These are phyloP conservation scores for Numenius phaeopus DNA, from an alignment of 2,797 vertebrate species.

Conservation along the genomic window DNA sequence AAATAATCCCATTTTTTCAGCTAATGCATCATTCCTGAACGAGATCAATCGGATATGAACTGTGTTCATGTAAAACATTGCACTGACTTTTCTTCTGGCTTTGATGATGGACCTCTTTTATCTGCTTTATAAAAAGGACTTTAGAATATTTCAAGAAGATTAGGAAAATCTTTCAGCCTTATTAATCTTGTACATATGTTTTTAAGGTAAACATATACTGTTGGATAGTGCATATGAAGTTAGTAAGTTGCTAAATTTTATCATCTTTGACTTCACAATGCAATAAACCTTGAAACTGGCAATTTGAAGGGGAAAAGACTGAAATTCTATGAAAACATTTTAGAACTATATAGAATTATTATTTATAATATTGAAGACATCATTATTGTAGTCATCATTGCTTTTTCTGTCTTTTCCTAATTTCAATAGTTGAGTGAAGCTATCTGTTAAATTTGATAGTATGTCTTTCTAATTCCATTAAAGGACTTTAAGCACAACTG, in stretches of 20 bases:
- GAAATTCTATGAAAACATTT: neutral
- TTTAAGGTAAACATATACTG: neutral
- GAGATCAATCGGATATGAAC: neutral
- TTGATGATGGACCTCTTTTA: neutral
- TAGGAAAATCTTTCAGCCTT: neutral
- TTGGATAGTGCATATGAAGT: neutral
- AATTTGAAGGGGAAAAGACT: neutral
- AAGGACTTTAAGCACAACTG: neutral
- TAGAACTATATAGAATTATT: neutral
- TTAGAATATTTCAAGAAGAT: neutral
- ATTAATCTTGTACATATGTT: neutral
- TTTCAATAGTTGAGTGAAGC: neutral
- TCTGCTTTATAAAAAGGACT: neutral
- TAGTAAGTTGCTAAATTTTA: neutral
- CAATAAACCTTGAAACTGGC: neutral
- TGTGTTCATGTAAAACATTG: neutral
- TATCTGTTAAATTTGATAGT: neutral
- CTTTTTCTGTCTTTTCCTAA: neutral
- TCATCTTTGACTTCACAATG: neutral
- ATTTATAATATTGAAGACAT: neutral
- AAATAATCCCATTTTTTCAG: neutral
- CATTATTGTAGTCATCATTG: neutral
- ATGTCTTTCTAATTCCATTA: accelerated
- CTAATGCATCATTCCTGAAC: neutral
- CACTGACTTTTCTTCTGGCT: neutral